phyloP scores from a whole-genome alignment of 1,140 invertebrate species.

The Drosophila mayri region DNA sequence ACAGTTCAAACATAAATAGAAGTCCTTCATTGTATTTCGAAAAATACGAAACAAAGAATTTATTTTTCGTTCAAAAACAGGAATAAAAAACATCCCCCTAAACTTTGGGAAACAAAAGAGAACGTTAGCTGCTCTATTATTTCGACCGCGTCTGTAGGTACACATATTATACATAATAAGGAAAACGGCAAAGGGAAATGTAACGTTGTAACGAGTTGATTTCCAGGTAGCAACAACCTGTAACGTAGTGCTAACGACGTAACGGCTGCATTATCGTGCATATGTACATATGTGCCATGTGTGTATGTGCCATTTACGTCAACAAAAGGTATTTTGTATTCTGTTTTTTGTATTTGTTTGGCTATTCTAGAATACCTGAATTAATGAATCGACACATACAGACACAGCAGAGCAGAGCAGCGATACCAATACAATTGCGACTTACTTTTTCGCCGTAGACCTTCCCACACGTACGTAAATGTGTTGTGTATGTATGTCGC shows the following conservation, averaged over 20 bases:
- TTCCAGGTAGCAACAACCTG: conserved; percentile 51
- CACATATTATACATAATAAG: conserved; percentile 34
- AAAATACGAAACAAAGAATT: background rate
- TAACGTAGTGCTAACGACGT: conserved; percentile 43
- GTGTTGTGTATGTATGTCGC: conserved; percentile 69
- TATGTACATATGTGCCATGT: conserved; percentile 7
- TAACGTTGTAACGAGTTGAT: conserved; percentile 12
- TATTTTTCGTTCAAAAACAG: background rate
- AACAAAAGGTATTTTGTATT: conserved; percentile 50
- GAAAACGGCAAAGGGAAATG: conserved; percentile 22
- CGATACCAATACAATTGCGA: conserved; percentile 69
- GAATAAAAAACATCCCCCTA: conserved; percentile 6
- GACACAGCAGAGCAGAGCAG: conserved; percentile 10
- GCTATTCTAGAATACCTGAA: conserved; percentile 53
- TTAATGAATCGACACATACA: conserved; percentile 53
- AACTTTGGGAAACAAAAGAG: background rate
- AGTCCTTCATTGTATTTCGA: background rate
- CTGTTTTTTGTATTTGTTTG: conserved; percentile 25
- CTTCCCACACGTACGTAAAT: conserved; percentile 70
- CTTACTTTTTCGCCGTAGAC: conserved; percentile 83
- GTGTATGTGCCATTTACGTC: conserved; percentile 58
- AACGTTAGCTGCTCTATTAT: conserved; percentile 9
- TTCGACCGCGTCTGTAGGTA: conserved; percentile 16
- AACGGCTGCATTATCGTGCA: conserved; percentile 32
- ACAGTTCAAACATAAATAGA: background rate